These are phyloP conservation scores for Lottia scabra DNA, from an alignment of 2,888 invertebrate genomes.

Conservation along the genomic window DNA sequence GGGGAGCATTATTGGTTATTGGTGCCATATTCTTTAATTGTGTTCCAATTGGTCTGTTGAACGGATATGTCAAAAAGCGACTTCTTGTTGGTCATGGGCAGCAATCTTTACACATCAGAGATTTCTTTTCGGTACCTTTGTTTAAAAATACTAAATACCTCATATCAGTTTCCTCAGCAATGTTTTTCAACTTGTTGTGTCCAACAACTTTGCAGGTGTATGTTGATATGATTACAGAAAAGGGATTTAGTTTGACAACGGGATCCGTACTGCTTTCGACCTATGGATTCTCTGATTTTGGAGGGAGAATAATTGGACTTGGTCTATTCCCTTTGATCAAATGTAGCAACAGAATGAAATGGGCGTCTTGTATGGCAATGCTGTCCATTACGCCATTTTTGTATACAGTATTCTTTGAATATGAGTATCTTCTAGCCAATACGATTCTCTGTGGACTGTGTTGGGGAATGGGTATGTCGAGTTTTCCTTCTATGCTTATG, in stretches of 20 bases:
- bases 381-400: neutral
- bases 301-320: neutral
- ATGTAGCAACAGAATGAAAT: neutral
- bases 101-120: no score
- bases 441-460: neutral
- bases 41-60: neutral
- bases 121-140: neutral
- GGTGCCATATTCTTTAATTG: neutral
- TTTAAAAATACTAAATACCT: neutral
- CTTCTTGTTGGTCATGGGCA: neutral
- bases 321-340: neutral
- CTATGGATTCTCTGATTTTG: neutral
- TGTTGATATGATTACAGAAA: neutral
- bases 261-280: neutral
- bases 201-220: neutral
- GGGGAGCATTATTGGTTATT: neutral
- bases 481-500: neutral
- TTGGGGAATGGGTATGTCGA: neutral
- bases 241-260: neutral
- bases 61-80: neutral
- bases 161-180: neutral
- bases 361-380: neutral
- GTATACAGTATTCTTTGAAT: neutral
- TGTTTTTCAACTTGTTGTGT: neutral
- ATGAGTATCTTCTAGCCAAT: neutral